phyloP scores from a whole-genome alignment of 2,113 vertebrate species.

The Ivindomyrus marchei region DNA sequence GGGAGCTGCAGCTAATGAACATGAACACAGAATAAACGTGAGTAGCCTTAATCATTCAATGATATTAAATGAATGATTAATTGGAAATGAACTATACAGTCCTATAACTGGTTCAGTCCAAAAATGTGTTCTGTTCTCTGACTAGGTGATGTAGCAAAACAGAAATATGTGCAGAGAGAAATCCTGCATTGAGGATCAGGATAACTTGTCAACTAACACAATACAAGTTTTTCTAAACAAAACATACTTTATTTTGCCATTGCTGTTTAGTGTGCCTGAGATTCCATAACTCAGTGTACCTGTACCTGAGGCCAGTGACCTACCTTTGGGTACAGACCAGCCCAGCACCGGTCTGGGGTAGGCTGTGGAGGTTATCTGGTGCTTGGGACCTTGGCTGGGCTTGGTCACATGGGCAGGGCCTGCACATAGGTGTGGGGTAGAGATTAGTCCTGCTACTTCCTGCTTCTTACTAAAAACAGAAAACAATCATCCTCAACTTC shows the following conservation, averaged over 20 bases:
- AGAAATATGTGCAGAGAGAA: neutral
- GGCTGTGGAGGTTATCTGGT: too few species aligned
- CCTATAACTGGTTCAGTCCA: neutral
- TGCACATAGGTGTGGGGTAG: neutral
- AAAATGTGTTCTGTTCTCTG: neutral
- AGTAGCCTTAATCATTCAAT: neutral
- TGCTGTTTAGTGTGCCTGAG: neutral
- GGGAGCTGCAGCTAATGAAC: neutral
- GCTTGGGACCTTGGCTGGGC: neutral
- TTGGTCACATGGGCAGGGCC: neutral
- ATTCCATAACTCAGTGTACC: neutral
- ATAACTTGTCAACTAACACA: neutral
- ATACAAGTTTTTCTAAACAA: neutral
- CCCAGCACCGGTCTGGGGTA: neutral
- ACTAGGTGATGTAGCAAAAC: neutral
- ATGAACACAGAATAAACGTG: neutral
- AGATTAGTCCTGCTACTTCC: neutral
- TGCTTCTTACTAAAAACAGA: neutral
- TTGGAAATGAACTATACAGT: neutral
- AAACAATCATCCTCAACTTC: neutral
- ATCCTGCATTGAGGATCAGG: neutral
- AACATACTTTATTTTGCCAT: neutral
- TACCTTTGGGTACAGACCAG: neutral
- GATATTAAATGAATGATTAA: neutral
- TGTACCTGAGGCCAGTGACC: neutral